phyloP scores from a whole-genome alignment of 2,888 invertebrate species.

The Keiferia lycopersicella region DNA sequence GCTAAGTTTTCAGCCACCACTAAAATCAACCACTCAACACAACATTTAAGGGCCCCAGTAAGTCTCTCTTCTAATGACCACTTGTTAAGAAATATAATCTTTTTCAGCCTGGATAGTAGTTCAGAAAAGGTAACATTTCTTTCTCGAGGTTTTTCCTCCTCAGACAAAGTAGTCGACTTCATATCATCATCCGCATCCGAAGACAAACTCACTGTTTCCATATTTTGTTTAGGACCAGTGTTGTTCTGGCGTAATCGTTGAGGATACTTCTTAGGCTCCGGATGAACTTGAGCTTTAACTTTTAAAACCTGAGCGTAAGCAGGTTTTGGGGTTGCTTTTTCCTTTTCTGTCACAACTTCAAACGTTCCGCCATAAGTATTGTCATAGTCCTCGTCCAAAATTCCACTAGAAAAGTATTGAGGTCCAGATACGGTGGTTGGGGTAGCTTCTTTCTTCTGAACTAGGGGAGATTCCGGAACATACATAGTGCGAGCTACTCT shows the following conservation, averaged over 20 bases:
- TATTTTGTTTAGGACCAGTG: background rate
- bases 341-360: background rate
- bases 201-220: background rate
- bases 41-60: background rate
- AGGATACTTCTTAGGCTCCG: background rate
- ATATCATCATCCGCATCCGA: too few species aligned
- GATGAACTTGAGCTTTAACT: constrained; percentile 3
- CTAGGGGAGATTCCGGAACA: constrained; percentile 1
- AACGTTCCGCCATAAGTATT: too few species aligned
- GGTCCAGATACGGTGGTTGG: background rate
- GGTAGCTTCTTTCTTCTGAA: background rate
- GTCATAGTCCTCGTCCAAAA: too few species aligned
- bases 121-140: background rate
- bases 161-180: too few species aligned
- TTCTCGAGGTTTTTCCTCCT: too few species aligned
- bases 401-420: too few species aligned
- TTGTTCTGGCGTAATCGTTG: background rate
- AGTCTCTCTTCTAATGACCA: background rate
- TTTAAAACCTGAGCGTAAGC: background rate
- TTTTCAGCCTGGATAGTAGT: background rate
- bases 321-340: background rate
- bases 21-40: constrained; percentile 17
- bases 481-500: background rate
- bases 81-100: background rate
- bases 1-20: background rate